A percentile compares a stretch with the other conserved stretches of the same genome.
phyloP scores from a whole-genome alignment of 2,797 vertebrate genomes.

The Sitta carolinensis region DNA sequence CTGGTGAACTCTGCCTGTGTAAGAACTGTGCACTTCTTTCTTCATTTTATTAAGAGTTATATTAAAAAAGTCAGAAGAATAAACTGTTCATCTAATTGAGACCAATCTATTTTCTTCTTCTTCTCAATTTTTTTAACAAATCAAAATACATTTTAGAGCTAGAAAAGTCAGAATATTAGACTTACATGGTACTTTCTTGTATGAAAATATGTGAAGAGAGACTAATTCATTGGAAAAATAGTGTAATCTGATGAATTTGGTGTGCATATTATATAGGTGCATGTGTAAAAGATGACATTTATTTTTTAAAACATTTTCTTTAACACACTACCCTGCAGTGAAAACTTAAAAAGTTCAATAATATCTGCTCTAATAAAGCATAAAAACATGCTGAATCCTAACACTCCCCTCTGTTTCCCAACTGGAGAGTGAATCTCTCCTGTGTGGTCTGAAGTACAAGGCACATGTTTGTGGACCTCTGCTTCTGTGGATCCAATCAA shows the following conservation, averaged over 20 bases:
- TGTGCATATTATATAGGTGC: background rate
- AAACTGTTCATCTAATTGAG: background rate
- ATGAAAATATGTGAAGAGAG: background rate
- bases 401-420: background rate
- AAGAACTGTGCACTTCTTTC: background rate
- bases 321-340: background rate
- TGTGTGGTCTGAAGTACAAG: background rate
- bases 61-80: background rate
- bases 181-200: background rate
- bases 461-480: background rate
- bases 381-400: background rate
- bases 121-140: background rate
- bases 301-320: background rate
- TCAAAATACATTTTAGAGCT: background rate
- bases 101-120: background rate
- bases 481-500: background rate
- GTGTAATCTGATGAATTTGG: background rate
- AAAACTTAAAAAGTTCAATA: background rate
- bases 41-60: background rate
- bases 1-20: background rate
- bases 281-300: background rate
- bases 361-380: background rate
- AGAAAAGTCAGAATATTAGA: background rate
- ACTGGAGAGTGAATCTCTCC: background rate
- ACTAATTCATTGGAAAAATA: background rate